Conservation (phyloP, 2,888 invertebrate genomes). For the Cyclophora punctaria region DNA sequence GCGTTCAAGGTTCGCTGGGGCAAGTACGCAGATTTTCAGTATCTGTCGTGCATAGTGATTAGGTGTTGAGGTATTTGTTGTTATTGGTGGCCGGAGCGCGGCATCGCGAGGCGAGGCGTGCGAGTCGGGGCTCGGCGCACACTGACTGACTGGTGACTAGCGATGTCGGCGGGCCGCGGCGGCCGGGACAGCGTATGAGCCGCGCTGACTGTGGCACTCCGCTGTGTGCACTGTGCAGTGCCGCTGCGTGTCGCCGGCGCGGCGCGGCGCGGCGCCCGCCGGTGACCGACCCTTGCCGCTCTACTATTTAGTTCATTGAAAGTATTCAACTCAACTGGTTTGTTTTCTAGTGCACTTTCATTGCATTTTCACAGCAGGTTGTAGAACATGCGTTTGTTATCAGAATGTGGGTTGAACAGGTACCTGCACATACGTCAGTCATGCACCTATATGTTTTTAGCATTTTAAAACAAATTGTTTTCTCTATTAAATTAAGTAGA, state of each 20-base stretch:
- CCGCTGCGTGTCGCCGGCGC: conserved; percentile 1
- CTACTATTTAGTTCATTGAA: conserved; percentile 39
- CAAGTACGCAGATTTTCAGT: conserved; percentile 22
- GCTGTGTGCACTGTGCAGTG: conserved; percentile 1
- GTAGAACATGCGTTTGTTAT: neutral
- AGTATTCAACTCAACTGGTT: conserved; percentile 31
- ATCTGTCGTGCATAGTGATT: conserved; percentile 29
- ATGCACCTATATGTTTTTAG: no score
- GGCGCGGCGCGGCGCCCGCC: neutral
- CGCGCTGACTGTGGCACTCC: neutral
- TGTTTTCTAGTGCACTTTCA: conserved; percentile 35
- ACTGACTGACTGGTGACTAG: conserved; percentile 5
- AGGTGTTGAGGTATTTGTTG: conserved; percentile 29
- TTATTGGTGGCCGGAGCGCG: conserved; percentile 21
- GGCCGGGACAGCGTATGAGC: neutral
- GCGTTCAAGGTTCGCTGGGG: conserved; percentile 17
- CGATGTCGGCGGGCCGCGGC: neutral
- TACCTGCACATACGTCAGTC: no score
- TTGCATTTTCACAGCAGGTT: conserved; percentile 13
- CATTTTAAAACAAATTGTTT: no score
- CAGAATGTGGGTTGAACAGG: no score
- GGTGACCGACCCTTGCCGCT: conserved; percentile 13
- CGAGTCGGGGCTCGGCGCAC: conserved; percentile 2
- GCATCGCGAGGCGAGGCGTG: conserved; percentile 5
- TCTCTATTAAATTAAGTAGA: no score